Evolutionary conservation across 2,888 invertebrate genomes (phyloP).

Genomic region (Ophion obscuratus): DNA sequence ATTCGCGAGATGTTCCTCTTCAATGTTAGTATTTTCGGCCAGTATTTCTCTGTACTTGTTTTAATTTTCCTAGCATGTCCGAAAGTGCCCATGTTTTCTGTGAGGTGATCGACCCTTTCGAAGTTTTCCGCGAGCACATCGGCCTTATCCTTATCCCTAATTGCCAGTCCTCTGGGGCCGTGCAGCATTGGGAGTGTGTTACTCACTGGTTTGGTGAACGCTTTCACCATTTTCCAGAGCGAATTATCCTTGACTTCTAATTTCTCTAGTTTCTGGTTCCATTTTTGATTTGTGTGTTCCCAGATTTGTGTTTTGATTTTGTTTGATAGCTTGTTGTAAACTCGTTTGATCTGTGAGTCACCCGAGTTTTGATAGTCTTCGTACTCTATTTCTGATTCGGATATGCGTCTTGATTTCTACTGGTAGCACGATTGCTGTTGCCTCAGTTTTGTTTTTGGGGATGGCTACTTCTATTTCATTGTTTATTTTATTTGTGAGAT

Average conservation of each 20-base stretch:
- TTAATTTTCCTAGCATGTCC: no score
- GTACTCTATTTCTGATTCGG: no score
- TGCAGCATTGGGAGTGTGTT: conserved; percentile 49
- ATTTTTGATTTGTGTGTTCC: background rate
- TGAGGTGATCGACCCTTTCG: conserved; percentile 40
- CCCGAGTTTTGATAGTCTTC: no score
- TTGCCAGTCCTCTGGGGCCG: conserved; percentile 37
- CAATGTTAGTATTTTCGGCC: no score
- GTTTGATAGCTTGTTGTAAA: no score
- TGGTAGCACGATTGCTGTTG: no score
- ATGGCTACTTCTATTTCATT: no score
- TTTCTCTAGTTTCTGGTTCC: conserved; percentile 45
- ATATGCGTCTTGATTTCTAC: no score
- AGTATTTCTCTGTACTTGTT: background rate
- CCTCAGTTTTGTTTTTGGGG: no score
- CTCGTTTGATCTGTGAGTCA: no score
- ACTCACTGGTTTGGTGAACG: conserved; percentile 33
- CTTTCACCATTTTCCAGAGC: conserved; percentile 55
- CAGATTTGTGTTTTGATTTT: conserved; percentile 1
- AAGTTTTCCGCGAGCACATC: conserved; percentile 12
- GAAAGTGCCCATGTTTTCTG: conserved; percentile 40
- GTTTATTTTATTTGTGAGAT: no score
- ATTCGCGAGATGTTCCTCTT: conserved; percentile 1
- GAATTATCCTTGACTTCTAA: conserved; percentile 52
- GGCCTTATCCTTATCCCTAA: conserved; percentile 49